These are phyloP conservation scores for Centropus bengalensis DNA, from an alignment of 2,113 vertebrate species.

Conservation along the genomic window DNA sequence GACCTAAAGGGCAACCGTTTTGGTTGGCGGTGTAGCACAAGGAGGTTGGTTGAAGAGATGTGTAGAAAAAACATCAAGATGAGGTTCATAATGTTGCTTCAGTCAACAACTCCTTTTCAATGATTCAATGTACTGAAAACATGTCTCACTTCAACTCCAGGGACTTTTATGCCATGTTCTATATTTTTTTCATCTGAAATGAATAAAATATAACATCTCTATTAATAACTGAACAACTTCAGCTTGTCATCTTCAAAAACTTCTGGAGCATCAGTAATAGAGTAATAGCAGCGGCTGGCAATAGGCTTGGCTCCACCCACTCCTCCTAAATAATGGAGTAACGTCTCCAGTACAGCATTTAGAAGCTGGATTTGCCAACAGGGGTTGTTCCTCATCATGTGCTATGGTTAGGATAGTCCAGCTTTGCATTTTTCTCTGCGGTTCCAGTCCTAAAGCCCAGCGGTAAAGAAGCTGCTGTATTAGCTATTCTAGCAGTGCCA, in stretches of 20 bases:
- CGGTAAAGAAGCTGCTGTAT: not conserved
- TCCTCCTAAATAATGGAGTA: slow-evolving; percentile 51
- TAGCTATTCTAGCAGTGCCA: not conserved
- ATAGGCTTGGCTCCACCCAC: slow-evolving; percentile 22
- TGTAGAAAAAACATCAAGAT: not conserved
- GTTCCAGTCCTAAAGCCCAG: not conserved
- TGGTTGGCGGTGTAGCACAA: not conserved
- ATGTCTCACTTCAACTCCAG: not conserved
- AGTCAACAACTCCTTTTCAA: not conserved
- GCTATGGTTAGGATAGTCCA: not conserved
- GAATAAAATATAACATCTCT: slow-evolving; percentile 41
- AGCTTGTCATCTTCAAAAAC: slow-evolving; percentile 19
- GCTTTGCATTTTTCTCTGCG: slow-evolving; percentile 10
- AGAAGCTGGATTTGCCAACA: not conserved
- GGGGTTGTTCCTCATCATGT: not conserved
- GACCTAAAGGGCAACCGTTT: not conserved
- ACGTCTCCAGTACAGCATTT: not conserved
- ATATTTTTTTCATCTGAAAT: slow-evolving; percentile 41
- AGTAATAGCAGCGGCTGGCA: slow-evolving; percentile 8
- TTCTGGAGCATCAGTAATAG: slow-evolving; percentile 40
- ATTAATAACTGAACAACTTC: slow-evolving; percentile 55
- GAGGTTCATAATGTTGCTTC: not conserved
- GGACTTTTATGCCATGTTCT: not conserved
- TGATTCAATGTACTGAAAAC: not conserved
- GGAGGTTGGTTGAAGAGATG: not conserved